phyloP scores from a whole-genome alignment of 2,888 invertebrate species.

The Xestia rhomboidea region DNA sequence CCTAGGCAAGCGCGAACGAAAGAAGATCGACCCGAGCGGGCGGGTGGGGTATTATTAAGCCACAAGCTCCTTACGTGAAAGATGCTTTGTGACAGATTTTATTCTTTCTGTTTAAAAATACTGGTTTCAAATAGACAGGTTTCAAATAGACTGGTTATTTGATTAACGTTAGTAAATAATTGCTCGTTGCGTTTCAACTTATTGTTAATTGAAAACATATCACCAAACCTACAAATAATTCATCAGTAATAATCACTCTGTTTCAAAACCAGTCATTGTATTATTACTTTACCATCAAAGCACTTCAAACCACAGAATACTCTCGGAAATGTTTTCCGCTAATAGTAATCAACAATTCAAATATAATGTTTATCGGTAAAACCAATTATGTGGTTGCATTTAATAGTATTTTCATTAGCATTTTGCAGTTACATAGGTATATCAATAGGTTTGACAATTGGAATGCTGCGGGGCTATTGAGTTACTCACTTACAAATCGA shows the following conservation, averaged over 20 bases:
- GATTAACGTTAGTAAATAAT: not conserved
- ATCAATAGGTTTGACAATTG: not conserved
- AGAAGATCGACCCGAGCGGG: not conserved
- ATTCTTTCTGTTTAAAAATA: not conserved
- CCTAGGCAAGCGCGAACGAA: not conserved
- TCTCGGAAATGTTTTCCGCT: slow-evolving; percentile 3
- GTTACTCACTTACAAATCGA: too few species aligned
- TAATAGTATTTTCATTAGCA: slow-evolving; percentile 17
- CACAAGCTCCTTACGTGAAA: not conserved
- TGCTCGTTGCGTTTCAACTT: not conserved
- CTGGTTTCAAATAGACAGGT: too few species aligned
- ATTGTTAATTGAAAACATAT: not conserved
- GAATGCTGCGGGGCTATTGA: not conserved
- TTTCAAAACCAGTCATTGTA: slow-evolving; percentile 6
- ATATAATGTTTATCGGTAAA: slow-evolving; percentile 2
- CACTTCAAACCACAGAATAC: slow-evolving; percentile 13
- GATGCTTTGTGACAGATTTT: not conserved
- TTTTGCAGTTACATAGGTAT: not conserved
- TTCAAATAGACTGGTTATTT: not conserved
- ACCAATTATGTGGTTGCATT: slow-evolving; percentile 20
- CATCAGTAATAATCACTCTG: not conserved
- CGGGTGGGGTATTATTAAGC: too few species aligned
- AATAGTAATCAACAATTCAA: slow-evolving; percentile 12
- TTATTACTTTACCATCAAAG: not conserved
- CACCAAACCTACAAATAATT: not conserved